Conservation (phyloP, 2,113 vertebrate species). For the Rhabdomys dilectus region DNA sequence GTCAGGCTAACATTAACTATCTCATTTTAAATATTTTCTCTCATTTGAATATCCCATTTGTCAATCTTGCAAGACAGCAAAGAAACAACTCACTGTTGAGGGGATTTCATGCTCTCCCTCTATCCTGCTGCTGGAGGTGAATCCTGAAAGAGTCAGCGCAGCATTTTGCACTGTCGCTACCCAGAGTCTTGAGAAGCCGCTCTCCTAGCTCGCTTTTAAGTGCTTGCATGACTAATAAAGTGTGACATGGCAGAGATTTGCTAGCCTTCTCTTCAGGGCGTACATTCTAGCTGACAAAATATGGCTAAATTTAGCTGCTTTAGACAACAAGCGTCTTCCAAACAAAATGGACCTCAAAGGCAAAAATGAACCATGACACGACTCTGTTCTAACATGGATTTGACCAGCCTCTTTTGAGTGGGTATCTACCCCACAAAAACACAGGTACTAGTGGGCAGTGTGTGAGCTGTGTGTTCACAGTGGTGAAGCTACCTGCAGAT, state of each 20-base stretch:
- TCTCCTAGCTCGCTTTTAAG: constrained; percentile 86
- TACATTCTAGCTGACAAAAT: constrained; percentile 88
- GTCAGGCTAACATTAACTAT: neutral
- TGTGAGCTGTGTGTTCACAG: neutral
- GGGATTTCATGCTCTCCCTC: constrained; percentile 82
- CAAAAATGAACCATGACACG: constrained; percentile 83
- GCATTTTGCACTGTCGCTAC: constrained; percentile 82
- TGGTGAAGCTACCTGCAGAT: neutral
- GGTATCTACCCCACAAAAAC: neutral
- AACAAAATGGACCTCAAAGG: constrained; percentile 86
- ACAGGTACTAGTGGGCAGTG: fast-evolving
- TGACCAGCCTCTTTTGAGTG: constrained; percentile 67
- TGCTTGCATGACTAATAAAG: constrained; percentile 90
- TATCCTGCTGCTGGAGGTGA: constrained; percentile 83
- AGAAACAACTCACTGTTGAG: constrained; percentile 78
- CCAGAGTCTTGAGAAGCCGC: constrained; percentile 82
- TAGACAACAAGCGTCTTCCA: constrained; percentile 86
- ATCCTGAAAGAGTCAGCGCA: constrained; percentile 84
- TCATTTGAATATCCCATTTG: constrained; percentile 82
- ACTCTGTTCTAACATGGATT: constrained; percentile 81
- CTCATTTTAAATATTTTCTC: constrained; percentile 69
- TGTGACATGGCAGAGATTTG: constrained; percentile 89
- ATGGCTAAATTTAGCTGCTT: constrained; percentile 89
- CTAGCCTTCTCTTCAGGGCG: constrained; percentile 86
- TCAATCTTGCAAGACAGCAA: constrained; percentile 76